phyloP scores from a whole-genome alignment of 2,113 vertebrate species.

The Meriones unguiculatus region DNA sequence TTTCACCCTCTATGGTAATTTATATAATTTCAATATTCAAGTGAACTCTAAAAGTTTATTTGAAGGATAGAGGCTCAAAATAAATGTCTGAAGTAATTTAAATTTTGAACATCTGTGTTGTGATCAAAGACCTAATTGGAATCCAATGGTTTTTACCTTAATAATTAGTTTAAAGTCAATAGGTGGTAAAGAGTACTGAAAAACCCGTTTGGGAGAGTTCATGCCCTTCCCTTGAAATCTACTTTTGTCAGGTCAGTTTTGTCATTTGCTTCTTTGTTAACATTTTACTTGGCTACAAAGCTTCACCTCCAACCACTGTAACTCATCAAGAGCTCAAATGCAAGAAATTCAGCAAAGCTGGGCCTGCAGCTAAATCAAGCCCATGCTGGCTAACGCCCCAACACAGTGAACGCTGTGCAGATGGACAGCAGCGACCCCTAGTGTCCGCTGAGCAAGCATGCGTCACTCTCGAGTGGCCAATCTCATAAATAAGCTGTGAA shows the following conservation, averaged over 20 bases:
- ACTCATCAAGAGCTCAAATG: background rate
- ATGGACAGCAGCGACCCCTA: background rate
- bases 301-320: background rate
- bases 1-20: background rate
- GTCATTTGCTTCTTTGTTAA: background rate
- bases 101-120: background rate
- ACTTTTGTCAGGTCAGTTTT: slow-evolving; percentile 25
- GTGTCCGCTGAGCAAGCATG: background rate
- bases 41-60: slow-evolving; percentile 43
- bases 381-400: no score
- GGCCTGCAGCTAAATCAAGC: background rate
- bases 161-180: slow-evolving; percentile 9
- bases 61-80: background rate
- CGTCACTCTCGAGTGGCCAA: background rate
- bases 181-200: background rate
- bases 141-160: background rate
- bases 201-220: background rate
- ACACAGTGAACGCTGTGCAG: background rate
- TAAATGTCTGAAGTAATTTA: slow-evolving; percentile 13
- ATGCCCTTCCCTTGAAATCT: background rate
- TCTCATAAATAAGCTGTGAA: background rate
- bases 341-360: background rate
- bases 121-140: background rate
- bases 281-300: background rate
- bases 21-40: slow-evolving; percentile 33